Evolutionary conservation across 2,888 invertebrate species (phyloP), one percentile per base, ranked within the genome.

Genomic region (Amphipoea oculea): DNA sequence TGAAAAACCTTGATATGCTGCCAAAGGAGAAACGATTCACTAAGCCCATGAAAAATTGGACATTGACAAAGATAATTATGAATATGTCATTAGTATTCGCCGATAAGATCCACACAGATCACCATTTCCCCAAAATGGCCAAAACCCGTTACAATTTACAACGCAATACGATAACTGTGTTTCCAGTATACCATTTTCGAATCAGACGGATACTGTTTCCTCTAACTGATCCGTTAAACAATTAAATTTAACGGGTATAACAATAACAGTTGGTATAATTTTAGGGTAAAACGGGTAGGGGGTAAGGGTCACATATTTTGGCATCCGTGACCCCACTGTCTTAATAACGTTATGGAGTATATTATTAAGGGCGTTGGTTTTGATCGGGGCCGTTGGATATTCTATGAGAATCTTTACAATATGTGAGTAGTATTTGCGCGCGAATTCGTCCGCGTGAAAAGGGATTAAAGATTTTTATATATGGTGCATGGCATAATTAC

Each of bases 181-280:
- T 60, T 76, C 36, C 40, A 74, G 78, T 87, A 84, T 80, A 80
- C 83, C 89, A 80, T 80, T 89, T 79, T 79, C 82, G 73, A 89
- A 89, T 88, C 89, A 79, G 78, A 76, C 65, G 76, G 84, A 80
- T 75, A 74, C 84, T 40, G 68, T 80, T 80, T 85, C 82, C 82
- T 82, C 80, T 73, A 73, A 83, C 83, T 67, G 85, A 86, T 83
- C 83, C 85, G 73, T 73, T 60, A 77, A 78, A 88, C 89, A 88
- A 89, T 90, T 90, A 89, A 90, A 85, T 90, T 89, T 89, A 86
- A 90, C 88, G 86, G 85, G 78, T 87, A 84, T 88, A 89, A 86
- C 86, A 89, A 89, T 91, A 86, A 88, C 87, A 81, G 85, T 83
- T 89, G 81, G 88, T 89, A 92, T 92, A 90, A 92, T 92, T 89